These are phyloP conservation scores for Arizona elegans DNA, from an alignment of 2,113 vertebrate genomes.

Conservation along the genomic window DNA sequence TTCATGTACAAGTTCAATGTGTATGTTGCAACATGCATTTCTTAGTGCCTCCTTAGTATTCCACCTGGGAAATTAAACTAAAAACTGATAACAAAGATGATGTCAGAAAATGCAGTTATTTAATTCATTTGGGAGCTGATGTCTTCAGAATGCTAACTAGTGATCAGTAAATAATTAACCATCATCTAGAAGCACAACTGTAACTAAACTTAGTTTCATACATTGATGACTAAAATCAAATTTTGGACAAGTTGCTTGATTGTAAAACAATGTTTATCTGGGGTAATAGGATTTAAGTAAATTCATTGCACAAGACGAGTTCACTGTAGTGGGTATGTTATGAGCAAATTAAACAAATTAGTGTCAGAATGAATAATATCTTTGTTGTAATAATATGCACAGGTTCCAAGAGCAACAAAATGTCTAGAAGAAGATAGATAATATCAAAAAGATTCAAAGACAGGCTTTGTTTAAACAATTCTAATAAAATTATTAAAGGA, in stretches of 20 bases:
- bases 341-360: constrained; percentile 11
- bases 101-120: background rate
- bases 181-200: background rate
- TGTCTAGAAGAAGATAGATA: background rate
- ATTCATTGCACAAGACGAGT: background rate
- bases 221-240: constrained; percentile 9
- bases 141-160: constrained; percentile 17
- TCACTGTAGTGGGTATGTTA: background rate
- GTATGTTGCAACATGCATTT: background rate
- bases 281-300: background rate
- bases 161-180: constrained; percentile 15
- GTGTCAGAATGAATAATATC: background rate
- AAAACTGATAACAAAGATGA: background rate
- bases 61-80: background rate
- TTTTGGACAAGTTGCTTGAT: background rate
- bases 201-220: background rate
- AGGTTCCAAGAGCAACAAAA: background rate
- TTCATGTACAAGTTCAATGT: background rate
- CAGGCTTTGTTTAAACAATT: background rate
- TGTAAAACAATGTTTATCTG: background rate
- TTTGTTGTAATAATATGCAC: background rate
- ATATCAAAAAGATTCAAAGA: background rate
- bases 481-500: background rate
- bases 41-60: background rate
- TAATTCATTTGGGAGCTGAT: background rate